phyloP scores from a whole-genome alignment of 1,140 invertebrate species.

The Eumaeus atala region DNA sequence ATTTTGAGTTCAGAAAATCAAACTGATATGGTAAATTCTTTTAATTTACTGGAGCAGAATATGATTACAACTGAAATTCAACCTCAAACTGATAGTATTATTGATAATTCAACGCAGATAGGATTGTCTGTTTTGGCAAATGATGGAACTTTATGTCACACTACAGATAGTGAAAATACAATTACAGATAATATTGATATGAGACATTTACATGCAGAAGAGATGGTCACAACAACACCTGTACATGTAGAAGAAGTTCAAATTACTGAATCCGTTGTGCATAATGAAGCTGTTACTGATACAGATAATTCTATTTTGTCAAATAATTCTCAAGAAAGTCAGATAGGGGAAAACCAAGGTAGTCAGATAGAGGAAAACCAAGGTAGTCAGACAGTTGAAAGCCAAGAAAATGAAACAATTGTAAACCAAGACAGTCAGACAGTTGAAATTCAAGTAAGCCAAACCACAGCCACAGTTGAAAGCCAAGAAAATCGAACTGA shows the following conservation, averaged over 20 bases:
- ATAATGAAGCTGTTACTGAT: slow-evolving; percentile 3
- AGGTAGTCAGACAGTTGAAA: too few species aligned
- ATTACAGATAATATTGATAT: slow-evolving; percentile 8
- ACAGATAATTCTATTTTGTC: not conserved
- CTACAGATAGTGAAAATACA: not conserved
- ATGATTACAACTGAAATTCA: slow-evolving; percentile 2
- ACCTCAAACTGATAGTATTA: not conserved
- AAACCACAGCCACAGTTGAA: too few species aligned
- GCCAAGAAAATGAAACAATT: too few species aligned
- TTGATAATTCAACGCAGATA: not conserved
- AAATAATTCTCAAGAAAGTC: slow-evolving; percentile 16
- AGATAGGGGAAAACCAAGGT: not conserved
- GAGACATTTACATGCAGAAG: too few species aligned
- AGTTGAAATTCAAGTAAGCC: too few species aligned
- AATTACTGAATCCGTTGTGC: not conserved
- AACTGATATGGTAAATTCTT: not conserved
- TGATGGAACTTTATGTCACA: not conserved
- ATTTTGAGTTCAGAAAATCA: slow-evolving; percentile 1
- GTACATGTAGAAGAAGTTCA: slow-evolving; percentile 9
- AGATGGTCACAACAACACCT: not conserved
- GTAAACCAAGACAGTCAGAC: too few species aligned
- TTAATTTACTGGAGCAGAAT: not conserved
- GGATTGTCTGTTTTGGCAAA: not conserved
- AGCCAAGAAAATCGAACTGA: too few species aligned
- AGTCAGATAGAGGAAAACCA: too few species aligned